phyloP scores from a whole-genome alignment of 2,797 vertebrate species.

The Okamejei kenojei region DNA sequence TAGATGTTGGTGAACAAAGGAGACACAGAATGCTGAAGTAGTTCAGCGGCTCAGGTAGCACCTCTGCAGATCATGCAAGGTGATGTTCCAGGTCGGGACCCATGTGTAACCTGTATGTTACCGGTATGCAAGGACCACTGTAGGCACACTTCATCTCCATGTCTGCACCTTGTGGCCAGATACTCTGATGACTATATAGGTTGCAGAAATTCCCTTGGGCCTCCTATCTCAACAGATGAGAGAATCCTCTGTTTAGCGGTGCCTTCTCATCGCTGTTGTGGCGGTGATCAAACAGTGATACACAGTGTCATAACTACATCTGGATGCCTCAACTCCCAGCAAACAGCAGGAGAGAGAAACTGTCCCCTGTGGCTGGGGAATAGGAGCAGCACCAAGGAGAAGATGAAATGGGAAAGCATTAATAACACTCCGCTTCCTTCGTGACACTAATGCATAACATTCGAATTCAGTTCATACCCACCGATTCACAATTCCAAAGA shows the following conservation, averaged over 20 bases:
- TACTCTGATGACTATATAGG: neutral
- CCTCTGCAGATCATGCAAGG: too few species aligned
- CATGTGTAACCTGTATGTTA: neutral
- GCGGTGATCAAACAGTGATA: neutral
- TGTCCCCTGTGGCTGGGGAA: neutral
- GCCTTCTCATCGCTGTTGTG: neutral
- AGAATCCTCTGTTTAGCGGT: neutral
- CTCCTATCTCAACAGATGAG: neutral
- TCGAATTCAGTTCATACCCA: neutral
- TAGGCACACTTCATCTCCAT: neutral
- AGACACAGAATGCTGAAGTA: too few species aligned
- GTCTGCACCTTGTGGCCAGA: neutral
- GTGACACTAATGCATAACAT: neutral
- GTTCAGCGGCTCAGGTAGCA: too few species aligned
- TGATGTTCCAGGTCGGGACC: too few species aligned
- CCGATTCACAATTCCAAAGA: neutral
- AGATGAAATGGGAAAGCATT: neutral
- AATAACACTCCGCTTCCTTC: neutral
- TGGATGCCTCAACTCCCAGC: neutral
- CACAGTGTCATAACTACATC: neutral
- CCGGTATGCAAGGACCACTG: neutral
- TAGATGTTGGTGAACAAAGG: too few species aligned
- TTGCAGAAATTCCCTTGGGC: neutral
- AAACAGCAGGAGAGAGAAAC: neutral
- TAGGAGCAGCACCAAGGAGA: neutral